Percentiles rank a stretch among this genome's conserved stretches.
These are phyloP conservation scores for Eidolon dupreanum DNA, from an alignment of 2,797 vertebrate genomes.

Conservation along the genomic window DNA sequence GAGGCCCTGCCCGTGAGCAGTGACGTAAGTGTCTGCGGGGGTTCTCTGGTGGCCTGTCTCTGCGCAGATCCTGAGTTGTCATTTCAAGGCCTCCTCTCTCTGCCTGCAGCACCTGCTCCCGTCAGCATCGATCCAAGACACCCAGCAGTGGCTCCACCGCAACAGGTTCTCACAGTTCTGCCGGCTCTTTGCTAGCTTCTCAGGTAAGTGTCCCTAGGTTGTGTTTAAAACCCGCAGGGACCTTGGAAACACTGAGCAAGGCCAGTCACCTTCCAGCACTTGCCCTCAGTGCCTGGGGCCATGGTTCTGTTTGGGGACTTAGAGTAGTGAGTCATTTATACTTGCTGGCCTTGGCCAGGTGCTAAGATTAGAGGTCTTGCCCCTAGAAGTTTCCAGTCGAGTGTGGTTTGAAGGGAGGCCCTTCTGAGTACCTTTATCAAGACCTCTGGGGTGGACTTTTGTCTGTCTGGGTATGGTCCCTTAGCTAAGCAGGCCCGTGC, in stretches of 20 bases:
- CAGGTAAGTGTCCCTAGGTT: constrained; percentile 86
- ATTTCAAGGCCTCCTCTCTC: constrained; percentile 89
- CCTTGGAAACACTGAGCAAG: background rate
- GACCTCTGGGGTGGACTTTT: background rate
- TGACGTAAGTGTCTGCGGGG: constrained; percentile 91
- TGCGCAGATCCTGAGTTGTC: constrained; percentile 84
- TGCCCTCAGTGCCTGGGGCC: rapidly evolving
- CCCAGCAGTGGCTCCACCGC: constrained; percentile 95
- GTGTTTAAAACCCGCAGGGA: rapidly evolving
- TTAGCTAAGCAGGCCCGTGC: rapidly evolving
- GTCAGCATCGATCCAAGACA: constrained; percentile 92
- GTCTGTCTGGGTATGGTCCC: background rate
- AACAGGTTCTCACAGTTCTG: constrained; percentile 96
- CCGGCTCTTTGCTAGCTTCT: constrained; percentile 95
- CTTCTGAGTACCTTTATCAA: background rate
- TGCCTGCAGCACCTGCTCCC: constrained; percentile 93
- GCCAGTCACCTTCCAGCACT: background rate
- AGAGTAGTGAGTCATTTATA: rapidly evolving
- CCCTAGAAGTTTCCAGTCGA: rapidly evolving
- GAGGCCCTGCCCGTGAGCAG: constrained; percentile 89
- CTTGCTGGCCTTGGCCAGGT: background rate
- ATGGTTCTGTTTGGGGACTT: background rate
- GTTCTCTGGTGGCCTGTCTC: constrained; percentile 85
- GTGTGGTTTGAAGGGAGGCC: background rate
- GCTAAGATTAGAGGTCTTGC: background rate